Conservation (phyloP, 2,888 invertebrate species). For the Neoscelio sp. region DNA sequence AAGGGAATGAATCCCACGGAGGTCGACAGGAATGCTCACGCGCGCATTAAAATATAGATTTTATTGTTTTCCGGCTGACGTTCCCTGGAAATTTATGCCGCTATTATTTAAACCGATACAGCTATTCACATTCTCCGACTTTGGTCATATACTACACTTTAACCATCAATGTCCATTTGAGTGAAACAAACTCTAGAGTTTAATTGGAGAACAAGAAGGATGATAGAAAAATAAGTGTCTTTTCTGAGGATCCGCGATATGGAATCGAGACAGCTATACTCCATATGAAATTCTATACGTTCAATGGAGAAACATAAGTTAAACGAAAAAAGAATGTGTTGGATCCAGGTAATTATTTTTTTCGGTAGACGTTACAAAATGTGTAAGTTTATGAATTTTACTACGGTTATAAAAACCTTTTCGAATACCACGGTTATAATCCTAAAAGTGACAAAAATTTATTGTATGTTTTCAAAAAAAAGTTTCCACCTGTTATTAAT, state of each 20-base stretch:
- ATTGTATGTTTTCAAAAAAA: too few relatives aligned
- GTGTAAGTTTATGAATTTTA: too few relatives aligned
- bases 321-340: background rate
- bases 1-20: slow-evolving; percentile 54
- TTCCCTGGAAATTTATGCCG: slow-evolving; percentile 77
- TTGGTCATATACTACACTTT: slow-evolving; percentile 51
- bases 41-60: slow-evolving; percentile 81
- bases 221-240: too few relatives aligned
- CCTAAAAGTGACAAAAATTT: too few relatives aligned
- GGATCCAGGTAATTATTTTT: too few relatives aligned
- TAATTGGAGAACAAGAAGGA: background rate
- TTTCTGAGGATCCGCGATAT: slow-evolving; percentile 1
- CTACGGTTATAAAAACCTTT: too few relatives aligned
- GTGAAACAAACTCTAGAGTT: background rate
- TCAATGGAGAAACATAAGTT: background rate
- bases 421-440: too few relatives aligned
- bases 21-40: slow-evolving; percentile 68
- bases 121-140: slow-evolving; percentile 57
- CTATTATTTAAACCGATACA: slow-evolving; percentile 76
- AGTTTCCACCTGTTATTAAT: too few relatives aligned
- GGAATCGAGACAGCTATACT: too few relatives aligned
- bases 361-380: too few relatives aligned
- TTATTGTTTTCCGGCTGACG: slow-evolving; percentile 79
- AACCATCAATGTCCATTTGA: background rate
- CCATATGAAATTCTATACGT: too few relatives aligned